A percentile compares a stretch with the other conserved stretches of the same genome.
These are phyloP conservation scores for Aphodius granarius DNA, from an alignment of 2,888 invertebrate genomes.

Conservation along the genomic window DNA sequence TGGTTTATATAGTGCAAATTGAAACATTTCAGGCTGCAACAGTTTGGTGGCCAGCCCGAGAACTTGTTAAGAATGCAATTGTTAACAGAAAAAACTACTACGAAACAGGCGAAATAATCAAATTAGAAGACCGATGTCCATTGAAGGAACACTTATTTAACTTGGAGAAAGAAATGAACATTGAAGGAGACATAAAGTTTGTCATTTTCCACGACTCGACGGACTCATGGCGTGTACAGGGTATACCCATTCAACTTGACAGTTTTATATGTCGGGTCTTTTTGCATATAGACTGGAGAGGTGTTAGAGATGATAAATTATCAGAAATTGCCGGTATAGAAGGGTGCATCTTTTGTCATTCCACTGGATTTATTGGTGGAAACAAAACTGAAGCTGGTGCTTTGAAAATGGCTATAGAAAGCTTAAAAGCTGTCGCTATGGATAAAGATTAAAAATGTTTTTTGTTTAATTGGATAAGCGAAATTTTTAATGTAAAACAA, in stretches of 20 bases:
- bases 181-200: slow-evolving; percentile 69
- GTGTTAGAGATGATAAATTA: slow-evolving; percentile 77
- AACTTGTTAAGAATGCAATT: slow-evolving; percentile 73
- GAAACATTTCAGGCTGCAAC: slow-evolving; percentile 58
- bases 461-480: background rate
- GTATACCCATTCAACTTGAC: slow-evolving; percentile 70
- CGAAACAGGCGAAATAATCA: slow-evolving; percentile 78
- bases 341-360: slow-evolving; percentile 84
- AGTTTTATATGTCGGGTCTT: slow-evolving; percentile 76
- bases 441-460: slow-evolving; percentile 13
- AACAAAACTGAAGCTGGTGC: slow-evolving; percentile 79
- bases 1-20: slow-evolving; percentile 34
- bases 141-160: slow-evolving; percentile 90
- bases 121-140: slow-evolving; percentile 72
- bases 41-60: slow-evolving; percentile 87
- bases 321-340: slow-evolving; percentile 68
- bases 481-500: background rate
- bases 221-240: slow-evolving; percentile 81
- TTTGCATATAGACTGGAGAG: slow-evolving; percentile 82
- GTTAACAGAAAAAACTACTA: slow-evolving; percentile 69
- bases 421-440: slow-evolving; percentile 51
- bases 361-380: slow-evolving; percentile 91
- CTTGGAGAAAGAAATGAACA: slow-evolving; percentile 73
- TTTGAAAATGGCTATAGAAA: slow-evolving; percentile 79
- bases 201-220: slow-evolving; percentile 69